Percentiles rank a stretch among this genome's conserved stretches.
Evolutionary conservation across 2,113 vertebrate species (phyloP).

Genomic region (Trinectes maculatus): DNA sequence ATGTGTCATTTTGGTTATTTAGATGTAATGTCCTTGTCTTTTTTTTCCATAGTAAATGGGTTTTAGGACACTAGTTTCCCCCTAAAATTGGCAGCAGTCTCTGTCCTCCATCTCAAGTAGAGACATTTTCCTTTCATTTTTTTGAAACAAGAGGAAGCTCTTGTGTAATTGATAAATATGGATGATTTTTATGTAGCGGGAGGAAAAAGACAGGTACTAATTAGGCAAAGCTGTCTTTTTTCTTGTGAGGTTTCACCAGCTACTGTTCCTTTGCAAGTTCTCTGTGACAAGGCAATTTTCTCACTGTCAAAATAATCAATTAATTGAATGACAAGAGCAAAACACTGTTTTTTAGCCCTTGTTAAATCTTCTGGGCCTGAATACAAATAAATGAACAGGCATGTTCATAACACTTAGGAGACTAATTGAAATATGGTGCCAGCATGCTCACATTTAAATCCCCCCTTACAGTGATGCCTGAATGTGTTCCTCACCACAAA

Average conservation of each 20-base stretch:
- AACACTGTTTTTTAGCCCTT: constrained; percentile 4
- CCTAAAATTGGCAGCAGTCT: constrained; percentile 18
- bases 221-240: constrained; percentile 39
- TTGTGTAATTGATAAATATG: constrained; percentile 64
- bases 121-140: constrained; percentile 36
- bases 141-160: constrained; percentile 37
- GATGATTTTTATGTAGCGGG: constrained; percentile 53
- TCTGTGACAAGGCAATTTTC: too few relatives aligned
- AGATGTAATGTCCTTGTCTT: neutral
- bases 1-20: neutral
- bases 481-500: constrained; percentile 65
- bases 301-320: too few relatives aligned
- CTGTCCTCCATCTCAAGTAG: constrained; percentile 34
- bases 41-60: constrained; percentile 21
- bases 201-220: constrained; percentile 33
- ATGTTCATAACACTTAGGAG: neutral
- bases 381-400: constrained; percentile 21
- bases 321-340: too few relatives aligned
- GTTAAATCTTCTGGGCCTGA: too few relatives aligned
- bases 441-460: constrained; percentile 11
- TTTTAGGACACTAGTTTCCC: constrained; percentile 25
- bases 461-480: constrained; percentile 37
- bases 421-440: constrained; percentile 51
- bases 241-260: neutral
- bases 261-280: too few relatives aligned